Base-by-base conservation (phyloP, 2,888 invertebrate genomes). In the Rotaria sp. region DNA sequence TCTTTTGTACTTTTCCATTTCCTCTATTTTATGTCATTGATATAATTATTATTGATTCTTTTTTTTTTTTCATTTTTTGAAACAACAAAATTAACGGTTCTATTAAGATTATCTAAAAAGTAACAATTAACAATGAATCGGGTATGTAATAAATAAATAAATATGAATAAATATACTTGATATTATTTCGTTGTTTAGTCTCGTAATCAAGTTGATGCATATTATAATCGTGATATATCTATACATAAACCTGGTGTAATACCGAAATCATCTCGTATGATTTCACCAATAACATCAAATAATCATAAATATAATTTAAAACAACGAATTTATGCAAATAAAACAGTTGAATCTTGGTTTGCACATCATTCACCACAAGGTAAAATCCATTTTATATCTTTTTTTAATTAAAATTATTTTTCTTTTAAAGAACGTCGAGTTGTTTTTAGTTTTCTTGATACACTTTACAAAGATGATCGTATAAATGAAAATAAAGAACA, bases 291-390 rank as follows among this genome's bases (percentile, higher is more conserved):
- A 35, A 35, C 38, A 74, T 3, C 74, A 30, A 74, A 38, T 35
- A 35, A 5, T 30, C 74, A 74, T 74, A 74, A 74, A 38, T 74
- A 74, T 38, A 38, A 74, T 38, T 74, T 74, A 74, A 74, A 74
- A 74, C 74, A 74, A 38, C 74, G 74, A 35, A 74, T 74, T 1
- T 35, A 38, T 5, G 38, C 74, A 38, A 74, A 74, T 2, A 30
- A 74, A 74, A 74, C 74, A 21, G 38, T 74, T 35, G 74, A 74
- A 74, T 74, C 74, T 74, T 74, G 74, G 74, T 74, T 74, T 38
- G 30, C 74, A 21, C 15, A 74, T 74, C 35, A 30, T 35, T 30
- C 74, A 13, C 15, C 18, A 35, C 21, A 30, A 38, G 74, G 74
- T 74, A 74, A 38, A 57, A 57, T 57, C n/a, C 4, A 57, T 57